Conservation (phyloP, 2,888 invertebrate genomes). For the Pemphredon lugubris region DNA sequence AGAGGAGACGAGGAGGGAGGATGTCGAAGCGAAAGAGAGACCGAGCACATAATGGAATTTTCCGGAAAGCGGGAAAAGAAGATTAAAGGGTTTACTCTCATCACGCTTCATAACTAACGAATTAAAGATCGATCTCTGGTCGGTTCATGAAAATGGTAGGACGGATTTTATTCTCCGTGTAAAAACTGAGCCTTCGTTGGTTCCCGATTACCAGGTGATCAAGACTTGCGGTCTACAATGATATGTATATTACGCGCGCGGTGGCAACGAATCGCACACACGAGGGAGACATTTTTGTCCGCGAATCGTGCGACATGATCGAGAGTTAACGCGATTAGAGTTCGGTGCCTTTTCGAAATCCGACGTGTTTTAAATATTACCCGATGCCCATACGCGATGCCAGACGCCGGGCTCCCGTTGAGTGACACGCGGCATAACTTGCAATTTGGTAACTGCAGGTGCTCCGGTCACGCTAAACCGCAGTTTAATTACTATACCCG, state of each 20-base stretch:
- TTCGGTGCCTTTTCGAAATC: constrained; percentile 31
- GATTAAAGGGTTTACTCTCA: constrained; percentile 43
- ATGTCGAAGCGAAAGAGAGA: constrained; percentile 26
- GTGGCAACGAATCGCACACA: no score
- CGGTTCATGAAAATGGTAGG: neutral
- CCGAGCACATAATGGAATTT: constrained; percentile 53
- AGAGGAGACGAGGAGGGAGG: constrained; percentile 15
- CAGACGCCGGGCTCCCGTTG: constrained; percentile 56
- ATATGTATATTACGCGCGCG: no score
- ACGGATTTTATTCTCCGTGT: neutral
- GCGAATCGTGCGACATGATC: constrained; percentile 5
- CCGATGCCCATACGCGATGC: constrained; percentile 30
- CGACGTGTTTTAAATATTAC: constrained; percentile 36
- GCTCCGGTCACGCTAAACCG: constrained; percentile 77
- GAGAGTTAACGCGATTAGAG: no score
- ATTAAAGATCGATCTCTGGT: constrained; percentile 32
- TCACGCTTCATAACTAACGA: constrained; percentile 32
- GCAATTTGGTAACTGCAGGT: constrained; percentile 77
- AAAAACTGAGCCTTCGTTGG: no score
- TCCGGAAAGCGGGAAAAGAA: constrained; percentile 41
- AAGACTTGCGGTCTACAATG: no score
- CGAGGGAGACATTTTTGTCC: no score
- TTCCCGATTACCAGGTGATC: no score
- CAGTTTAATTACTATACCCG: constrained; percentile 78
- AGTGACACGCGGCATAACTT: constrained; percentile 76